Base-by-base conservation (phyloP, 2,113 vertebrate species). In the Anolis carolinensis region DNA sequence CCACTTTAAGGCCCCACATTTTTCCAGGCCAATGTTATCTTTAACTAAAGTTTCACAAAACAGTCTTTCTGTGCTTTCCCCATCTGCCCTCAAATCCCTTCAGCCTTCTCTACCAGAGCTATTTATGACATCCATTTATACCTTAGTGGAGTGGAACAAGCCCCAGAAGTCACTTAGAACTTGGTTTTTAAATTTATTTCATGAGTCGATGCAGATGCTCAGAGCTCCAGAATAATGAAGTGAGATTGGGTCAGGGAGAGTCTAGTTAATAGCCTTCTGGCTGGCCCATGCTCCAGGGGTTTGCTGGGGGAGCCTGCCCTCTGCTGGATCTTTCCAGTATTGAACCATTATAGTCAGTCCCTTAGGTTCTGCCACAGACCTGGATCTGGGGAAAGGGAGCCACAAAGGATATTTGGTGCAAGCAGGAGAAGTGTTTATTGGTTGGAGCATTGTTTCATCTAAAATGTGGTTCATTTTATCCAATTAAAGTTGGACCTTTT, bases 11-110 rank as follows among this genome's bases (percentile, higher is more conserved):
- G 63, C 50, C 23, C n/a, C 34, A 82, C 9, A 5, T 48, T 77
- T 93, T 86, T 81, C 67, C 79, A 82, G 74, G 20, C 48, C 82
- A 83, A 36, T 18, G 3, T 52, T 74, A 65, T 62, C 78, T 30
- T 50, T 62, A 65, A 20, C 11, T 76, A 85, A 67, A 27, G 63
- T 59, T 75, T 5, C 3, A n/a, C 79, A 85, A 81, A 52, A 59
- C 55, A 59, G 55, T 62, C 80, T 81, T 78, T 34, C 1, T 27
- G 23, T 65, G 10, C 27, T 88, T 9, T 76, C 79, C 65, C 73
- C 71, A 75, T 78, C 65, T 89, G 30, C 44, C 67, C 32, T 8
- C 30, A 34, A 63, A 82, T 67, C 79, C 5, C 7, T 82, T 59
- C 39, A 85, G 65, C 36, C 73, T 83, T 80, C 65, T 71, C 77